Conservation (phyloP, 2,113 vertebrate genomes). For the Lophochroa leadbeateri region DNA sequence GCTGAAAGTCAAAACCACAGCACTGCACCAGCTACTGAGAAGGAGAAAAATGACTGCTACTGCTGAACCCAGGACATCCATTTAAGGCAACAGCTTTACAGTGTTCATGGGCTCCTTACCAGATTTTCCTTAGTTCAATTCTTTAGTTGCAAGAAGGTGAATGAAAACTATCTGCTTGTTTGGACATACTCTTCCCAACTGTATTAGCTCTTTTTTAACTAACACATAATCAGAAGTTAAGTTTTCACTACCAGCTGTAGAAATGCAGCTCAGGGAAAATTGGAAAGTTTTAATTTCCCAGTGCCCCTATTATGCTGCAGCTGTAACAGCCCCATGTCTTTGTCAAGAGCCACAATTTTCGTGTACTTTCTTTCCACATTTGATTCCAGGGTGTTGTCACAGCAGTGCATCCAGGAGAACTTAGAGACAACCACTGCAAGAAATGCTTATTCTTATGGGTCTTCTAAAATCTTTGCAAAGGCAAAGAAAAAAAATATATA, state of each 20-base stretch:
- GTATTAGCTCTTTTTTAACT: slow-evolving; percentile 12
- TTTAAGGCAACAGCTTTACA: neutral
- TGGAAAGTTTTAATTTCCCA: slow-evolving; percentile 73
- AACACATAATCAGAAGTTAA: slow-evolving; percentile 36
- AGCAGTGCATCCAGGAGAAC: neutral
- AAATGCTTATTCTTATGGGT: slow-evolving; percentile 3
- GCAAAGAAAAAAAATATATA: neutral
- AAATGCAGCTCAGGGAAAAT: slow-evolving; percentile 55
- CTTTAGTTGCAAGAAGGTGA: slow-evolving; percentile 19
- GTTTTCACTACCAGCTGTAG: slow-evolving; percentile 59
- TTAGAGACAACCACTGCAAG: neutral
- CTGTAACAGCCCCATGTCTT: slow-evolving; percentile 18
- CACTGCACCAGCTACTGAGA: too few species aligned
- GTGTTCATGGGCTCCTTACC: neutral
- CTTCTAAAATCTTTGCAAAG: slow-evolving; percentile 13
- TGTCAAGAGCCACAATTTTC: slow-evolving; percentile 14
- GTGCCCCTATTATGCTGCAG: slow-evolving; percentile 45
- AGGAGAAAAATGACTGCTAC: too few species aligned
- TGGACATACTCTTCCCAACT: slow-evolving; percentile 13
- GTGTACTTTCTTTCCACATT: neutral
- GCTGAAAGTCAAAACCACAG: too few species aligned
- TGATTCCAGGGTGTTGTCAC: neutral
- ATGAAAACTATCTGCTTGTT: neutral
- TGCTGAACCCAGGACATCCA: too few species aligned
- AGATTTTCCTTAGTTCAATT: slow-evolving; percentile 11